Evolutionary conservation across 2,797 vertebrate species (phyloP).

Genomic region (Enteromius unitaeniatus): DNA sequence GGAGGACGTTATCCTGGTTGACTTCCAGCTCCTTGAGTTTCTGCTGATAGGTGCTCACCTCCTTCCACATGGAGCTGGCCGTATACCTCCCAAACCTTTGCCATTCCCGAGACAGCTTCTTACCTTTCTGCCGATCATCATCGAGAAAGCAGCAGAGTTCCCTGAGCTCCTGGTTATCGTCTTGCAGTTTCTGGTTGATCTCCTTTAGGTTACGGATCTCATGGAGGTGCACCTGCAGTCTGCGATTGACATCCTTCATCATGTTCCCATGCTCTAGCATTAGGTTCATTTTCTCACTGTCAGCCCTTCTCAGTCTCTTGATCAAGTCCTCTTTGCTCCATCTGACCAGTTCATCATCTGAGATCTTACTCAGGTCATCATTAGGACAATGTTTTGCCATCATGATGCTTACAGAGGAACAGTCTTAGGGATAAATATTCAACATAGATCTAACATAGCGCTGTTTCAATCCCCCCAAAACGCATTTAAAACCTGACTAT

Average conservation of each 20-base stretch:
- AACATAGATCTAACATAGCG: constrained; percentile 15
- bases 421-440: constrained; percentile 11
- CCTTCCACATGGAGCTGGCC: constrained; percentile 85
- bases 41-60: constrained; percentile 86
- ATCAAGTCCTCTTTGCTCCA: constrained; percentile 87
- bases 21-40: constrained; percentile 87
- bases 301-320: constrained; percentile 81
- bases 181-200: constrained; percentile 89
- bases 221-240: constrained; percentile 88
- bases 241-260: constrained; percentile 89
- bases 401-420: constrained; percentile 14
- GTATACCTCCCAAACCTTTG: constrained; percentile 88
- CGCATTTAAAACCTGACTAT: neutral
- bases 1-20: constrained; percentile 83
- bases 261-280: constrained; percentile 90
- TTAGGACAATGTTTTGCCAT: constrained; percentile 86
- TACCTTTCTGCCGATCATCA: constrained; percentile 89
- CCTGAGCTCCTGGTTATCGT: constrained; percentile 88
- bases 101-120: constrained; percentile 89
- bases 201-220: constrained; percentile 90
- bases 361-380: constrained; percentile 88
- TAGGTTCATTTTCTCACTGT: constrained; percentile 85
- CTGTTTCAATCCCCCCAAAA: neutral
- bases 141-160: constrained; percentile 91
- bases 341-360: constrained; percentile 89